These are phyloP conservation scores for Threskiornis aethiopicus DNA, from an alignment of 2,797 vertebrate species.

Conservation along the genomic window DNA sequence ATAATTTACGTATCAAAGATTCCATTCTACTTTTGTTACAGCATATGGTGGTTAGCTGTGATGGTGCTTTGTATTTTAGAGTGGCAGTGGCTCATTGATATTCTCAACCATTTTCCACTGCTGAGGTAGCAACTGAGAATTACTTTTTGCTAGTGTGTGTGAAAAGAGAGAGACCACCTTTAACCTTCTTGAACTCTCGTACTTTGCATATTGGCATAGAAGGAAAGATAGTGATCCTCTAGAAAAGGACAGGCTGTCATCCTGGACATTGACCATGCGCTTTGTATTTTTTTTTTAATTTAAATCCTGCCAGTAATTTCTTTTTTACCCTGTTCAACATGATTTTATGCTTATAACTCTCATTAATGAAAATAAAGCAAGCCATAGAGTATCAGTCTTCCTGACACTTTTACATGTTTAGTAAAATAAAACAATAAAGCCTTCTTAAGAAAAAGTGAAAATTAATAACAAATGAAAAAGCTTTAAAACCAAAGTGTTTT, in stretches of 20 bases:
- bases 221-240: background rate
- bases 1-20: constrained; percentile 64
- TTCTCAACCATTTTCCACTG: background rate
- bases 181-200: background rate
- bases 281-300: background rate
- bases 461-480: background rate
- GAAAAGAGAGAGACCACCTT: background rate
- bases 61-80: constrained; percentile 9
- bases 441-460: background rate
- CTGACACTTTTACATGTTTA: background rate
- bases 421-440: background rate
- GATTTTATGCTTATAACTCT: background rate
- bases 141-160: background rate
- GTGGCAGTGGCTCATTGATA: background rate
- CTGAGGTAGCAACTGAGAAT: background rate
- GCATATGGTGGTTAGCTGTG: background rate
- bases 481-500: background rate
- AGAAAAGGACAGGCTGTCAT: background rate
- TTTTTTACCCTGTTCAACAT: background rate
- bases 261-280: background rate
- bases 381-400: background rate
- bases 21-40: constrained; percentile 49
- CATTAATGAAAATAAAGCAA: background rate
- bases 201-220: background rate
- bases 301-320: background rate